A percentile compares a stretch with the other conserved stretches of the same genome.
Conservation (phyloP, 1,140 invertebrate genomes). For the Apis florea region DNA sequence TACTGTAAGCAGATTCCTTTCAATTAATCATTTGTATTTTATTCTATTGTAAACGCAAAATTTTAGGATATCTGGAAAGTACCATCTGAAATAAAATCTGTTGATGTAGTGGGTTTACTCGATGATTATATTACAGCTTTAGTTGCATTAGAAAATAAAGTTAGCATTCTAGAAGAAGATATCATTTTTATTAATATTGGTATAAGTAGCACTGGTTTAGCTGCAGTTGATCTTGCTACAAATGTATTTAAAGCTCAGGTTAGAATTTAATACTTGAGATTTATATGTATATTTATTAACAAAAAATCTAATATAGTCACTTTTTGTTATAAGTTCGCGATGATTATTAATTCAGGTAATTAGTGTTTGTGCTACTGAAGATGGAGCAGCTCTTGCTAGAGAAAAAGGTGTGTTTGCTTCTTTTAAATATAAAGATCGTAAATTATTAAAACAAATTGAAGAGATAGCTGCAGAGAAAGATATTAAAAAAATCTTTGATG, state of each 20-base stretch:
- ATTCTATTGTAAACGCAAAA: slow-evolving; percentile 27
- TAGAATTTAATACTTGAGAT: background rate
- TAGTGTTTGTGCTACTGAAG: slow-evolving; percentile 82
- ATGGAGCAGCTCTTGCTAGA: slow-evolving; percentile 80
- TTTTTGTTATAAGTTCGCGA: background rate
- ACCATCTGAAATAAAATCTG: slow-evolving; percentile 77
- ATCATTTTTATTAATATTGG: slow-evolving; percentile 83
- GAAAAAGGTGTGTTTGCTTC: slow-evolving; percentile 84
- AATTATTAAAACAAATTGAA: slow-evolving; percentile 80
- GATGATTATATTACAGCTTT: slow-evolving; percentile 83
- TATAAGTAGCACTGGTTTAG: slow-evolving; percentile 82
- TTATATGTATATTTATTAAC: background rate
- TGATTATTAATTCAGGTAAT: slow-evolving; percentile 80
- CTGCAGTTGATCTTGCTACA: slow-evolving; percentile 83
- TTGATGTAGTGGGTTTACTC: slow-evolving; percentile 79
- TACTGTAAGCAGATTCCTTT: slow-evolving; percentile 72
- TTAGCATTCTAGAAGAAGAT: slow-evolving; percentile 80
- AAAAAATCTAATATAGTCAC: background rate
- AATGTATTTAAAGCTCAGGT: slow-evolving; percentile 84
- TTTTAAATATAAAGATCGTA: slow-evolving; percentile 81
- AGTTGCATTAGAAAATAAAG: slow-evolving; percentile 81
- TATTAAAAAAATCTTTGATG: slow-evolving; percentile 83
- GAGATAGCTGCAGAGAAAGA: slow-evolving; percentile 81
- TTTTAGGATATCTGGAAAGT: slow-evolving; percentile 82
- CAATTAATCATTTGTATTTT: background rate